A percentile compares a stretch with the other conserved stretches of the same genome.
Evolutionary conservation across 2,888 invertebrate genomes (phyloP).

Genomic region (Pristionchus entomophagus): DNA sequence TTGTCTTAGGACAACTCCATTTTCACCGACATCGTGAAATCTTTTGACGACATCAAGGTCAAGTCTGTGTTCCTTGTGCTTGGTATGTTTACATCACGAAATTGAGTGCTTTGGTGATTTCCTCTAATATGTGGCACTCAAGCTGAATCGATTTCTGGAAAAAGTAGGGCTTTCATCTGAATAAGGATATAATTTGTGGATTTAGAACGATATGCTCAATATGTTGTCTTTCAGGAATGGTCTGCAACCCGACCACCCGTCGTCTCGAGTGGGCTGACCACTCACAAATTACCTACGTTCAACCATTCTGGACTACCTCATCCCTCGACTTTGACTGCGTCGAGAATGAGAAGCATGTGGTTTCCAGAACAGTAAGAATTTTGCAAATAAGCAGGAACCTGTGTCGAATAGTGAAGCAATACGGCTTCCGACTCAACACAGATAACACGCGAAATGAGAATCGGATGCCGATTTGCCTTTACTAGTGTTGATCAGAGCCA

Average conservation of each 20-base stretch:
- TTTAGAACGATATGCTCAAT: too few relatives aligned
- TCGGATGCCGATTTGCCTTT: too few relatives aligned
- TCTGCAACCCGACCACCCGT: not conserved
- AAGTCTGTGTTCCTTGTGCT: not conserved
- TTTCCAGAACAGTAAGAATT: not conserved
- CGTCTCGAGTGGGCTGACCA: not conserved
- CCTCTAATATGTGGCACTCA: too few relatives aligned
- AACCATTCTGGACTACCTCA: not conserved
- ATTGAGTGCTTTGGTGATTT: too few relatives aligned
- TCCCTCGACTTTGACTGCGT: not conserved
- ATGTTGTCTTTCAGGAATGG: not conserved
- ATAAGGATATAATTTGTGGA: too few relatives aligned
- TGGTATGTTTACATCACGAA: not conserved
- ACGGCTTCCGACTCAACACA: too few relatives aligned
- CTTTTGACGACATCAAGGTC: not conserved
- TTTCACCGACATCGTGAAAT: not conserved
- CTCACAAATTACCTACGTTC: not conserved
- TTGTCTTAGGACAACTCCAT: not conserved
- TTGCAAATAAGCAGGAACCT: too few relatives aligned
- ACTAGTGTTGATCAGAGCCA: too few relatives aligned
- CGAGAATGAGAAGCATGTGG: not conserved
- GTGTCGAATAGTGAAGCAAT: too few relatives aligned
- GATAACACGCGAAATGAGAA: too few relatives aligned
- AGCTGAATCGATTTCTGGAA: too few relatives aligned
- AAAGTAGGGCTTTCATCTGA: too few relatives aligned